Evolutionary conservation across 2,797 vertebrate genomes (phyloP).

Genomic region (Mus spretus): DNA sequence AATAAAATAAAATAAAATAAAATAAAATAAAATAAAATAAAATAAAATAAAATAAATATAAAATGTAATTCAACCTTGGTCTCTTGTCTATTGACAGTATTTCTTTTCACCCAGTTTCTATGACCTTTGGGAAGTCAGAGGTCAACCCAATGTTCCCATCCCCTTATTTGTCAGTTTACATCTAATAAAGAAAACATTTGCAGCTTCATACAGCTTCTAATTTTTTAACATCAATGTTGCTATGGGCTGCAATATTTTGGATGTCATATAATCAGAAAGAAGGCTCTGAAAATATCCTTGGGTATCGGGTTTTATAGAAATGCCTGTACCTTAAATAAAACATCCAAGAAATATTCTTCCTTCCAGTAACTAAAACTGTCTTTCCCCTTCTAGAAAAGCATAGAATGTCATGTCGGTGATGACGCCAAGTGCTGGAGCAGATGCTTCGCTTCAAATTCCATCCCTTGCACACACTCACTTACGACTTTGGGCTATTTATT

Average conservation of each 20-base stretch:
- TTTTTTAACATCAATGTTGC: background rate
- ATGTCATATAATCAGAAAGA: conserved; percentile 54
- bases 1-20: conserved; percentile 46
- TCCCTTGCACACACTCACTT: background rate
- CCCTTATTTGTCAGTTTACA: conserved; percentile 16
- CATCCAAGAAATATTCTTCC: conserved; percentile 44
- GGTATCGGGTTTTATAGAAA: conserved; percentile 7
- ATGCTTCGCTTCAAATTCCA: background rate
- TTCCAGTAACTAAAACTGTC: conserved; percentile 2
- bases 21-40: conserved; percentile 41
- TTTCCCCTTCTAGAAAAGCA: conserved; percentile 41
- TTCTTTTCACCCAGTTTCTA: background rate
- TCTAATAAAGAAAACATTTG: background rate
- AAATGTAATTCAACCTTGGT: background rate
- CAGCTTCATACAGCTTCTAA: background rate
- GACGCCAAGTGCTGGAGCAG: background rate
- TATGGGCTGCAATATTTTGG: conserved; percentile 25
- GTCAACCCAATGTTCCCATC: background rate
- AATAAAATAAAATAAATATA: too few species aligned
- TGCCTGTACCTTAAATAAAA: conserved; percentile 45
- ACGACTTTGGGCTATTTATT: conserved; percentile 47
- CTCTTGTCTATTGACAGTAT: background rate
- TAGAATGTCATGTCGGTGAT: background rate
- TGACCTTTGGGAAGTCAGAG: background rate
- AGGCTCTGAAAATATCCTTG: conserved; percentile 18